Conservation (phyloP, 2,113 vertebrate species). For the Phoenicopterus ruber region DNA sequence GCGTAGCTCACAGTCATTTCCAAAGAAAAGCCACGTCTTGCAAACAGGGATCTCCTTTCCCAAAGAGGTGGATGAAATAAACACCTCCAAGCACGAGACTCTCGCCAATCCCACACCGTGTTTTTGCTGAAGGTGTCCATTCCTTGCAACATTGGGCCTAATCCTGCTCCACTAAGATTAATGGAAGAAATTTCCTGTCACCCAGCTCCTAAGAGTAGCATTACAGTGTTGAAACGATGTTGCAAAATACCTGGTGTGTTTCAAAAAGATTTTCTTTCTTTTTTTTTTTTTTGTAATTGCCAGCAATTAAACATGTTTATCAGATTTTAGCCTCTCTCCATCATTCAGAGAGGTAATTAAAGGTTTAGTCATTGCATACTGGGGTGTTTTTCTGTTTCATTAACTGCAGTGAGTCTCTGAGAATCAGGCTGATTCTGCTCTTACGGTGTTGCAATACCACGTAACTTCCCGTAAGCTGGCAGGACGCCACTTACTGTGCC, state of each 20-base stretch:
- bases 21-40: background rate
- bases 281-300: slow-evolving; percentile 17
- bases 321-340: slow-evolving; percentile 49
- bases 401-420: slow-evolving; percentile 1
- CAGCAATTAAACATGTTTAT: slow-evolving; percentile 47
- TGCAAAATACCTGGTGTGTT: slow-evolving; percentile 3
- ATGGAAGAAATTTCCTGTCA: slow-evolving; percentile 17
- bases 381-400: slow-evolving; percentile 26
- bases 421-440: background rate
- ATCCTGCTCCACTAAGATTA: background rate
- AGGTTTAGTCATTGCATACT: slow-evolving; percentile 48
- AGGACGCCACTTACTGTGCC: background rate
- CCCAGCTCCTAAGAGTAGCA: background rate
- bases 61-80: background rate
- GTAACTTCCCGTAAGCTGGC: background rate
- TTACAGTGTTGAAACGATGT: background rate
- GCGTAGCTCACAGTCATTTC: background rate
- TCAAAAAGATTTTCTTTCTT: background rate
- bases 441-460: background rate
- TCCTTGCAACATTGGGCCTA: background rate
- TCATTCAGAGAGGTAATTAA: slow-evolving; percentile 54
- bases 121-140: background rate
- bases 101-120: background rate
- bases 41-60: background rate
- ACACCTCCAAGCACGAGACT: background rate